Evolutionary conservation across 2,797 vertebrate genomes (phyloP), one percentile per base, ranked within the genome.

Genomic region (Bradypodion ventrale): DNA sequence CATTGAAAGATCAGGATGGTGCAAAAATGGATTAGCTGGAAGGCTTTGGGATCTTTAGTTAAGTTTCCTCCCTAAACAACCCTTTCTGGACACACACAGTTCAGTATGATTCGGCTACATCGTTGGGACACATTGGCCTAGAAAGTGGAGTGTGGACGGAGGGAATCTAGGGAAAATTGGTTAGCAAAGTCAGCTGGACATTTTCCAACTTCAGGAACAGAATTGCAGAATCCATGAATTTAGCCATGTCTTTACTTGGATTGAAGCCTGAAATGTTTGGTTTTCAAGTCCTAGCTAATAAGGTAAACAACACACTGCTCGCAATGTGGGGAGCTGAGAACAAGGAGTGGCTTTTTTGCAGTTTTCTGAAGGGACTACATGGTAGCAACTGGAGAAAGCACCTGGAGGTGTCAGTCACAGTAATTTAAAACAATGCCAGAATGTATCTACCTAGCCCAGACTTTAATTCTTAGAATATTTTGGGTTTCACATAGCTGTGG

Each of bases 371-470:
- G 80, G 35, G 44, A 13, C 68, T 25, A 46, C 83, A 49, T 12
- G 62, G 40, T 46, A 72, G 46, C n/a, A 87, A 81, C 4, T 29
- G 78, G 32, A 63, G 72, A 27, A 25, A 60, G 78, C n/a, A 25
- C 0, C 80, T 56, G 16, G 56, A 87, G 52, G 76, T 80, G 83
- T 40, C 62, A 92, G 35, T 78, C 85, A 68, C 5, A 73, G 68
- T 63, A 73, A 86, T 91, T 85, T 92, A 52, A 73, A 80, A 9
- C 6, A 87, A n/a, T 25, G 46, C 76, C 13, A 74, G 29, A 29
- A 32, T 37, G 52, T 27, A 70, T 6, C 10, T 27, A 27, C 12
- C 42, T 60, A 75, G 68, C 4, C 78, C 42, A 35, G 9, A 16
- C 29, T 81, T 42, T 42, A 66, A 40, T 42, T 21, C 52, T n/a